phyloP scores from a whole-genome alignment of 1,140 invertebrate species.

The Hyphantria cunea region DNA sequence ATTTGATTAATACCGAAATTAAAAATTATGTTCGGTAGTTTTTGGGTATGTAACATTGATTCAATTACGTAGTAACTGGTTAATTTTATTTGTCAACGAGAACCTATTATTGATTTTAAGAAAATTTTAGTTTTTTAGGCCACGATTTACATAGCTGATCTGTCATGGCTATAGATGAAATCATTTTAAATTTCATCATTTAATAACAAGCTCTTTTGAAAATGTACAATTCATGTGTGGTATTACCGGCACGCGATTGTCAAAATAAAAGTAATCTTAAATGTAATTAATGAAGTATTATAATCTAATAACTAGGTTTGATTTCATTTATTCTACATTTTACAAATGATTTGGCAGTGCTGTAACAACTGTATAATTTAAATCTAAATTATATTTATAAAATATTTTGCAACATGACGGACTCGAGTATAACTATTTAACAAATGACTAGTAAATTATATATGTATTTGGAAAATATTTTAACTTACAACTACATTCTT shows the following conservation, averaged over 20 bases:
- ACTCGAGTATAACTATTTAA: conserved; percentile 24
- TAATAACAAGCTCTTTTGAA: conserved; percentile 2
- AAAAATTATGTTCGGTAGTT: no score
- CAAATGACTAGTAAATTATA: conserved; percentile 28
- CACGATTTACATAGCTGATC: no score
- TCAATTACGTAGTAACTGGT: no score
- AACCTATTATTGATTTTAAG: conserved; percentile 3
- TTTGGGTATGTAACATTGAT: no score
- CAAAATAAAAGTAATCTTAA: conserved; percentile 8
- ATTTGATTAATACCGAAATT: no score
- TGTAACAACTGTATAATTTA: conserved; percentile 56
- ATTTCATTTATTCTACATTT: conserved; percentile 40
- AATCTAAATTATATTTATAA: conserved; percentile 37
- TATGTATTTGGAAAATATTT: conserved; percentile 34
- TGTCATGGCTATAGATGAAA: no score
- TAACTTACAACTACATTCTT: conserved; percentile 16
- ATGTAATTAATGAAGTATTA: no score
- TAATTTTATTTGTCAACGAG: no score
- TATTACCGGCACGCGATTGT: conserved; percentile 8
- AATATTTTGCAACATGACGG: conserved; percentile 38
- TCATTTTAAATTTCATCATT: no score
- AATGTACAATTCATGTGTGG: neutral
- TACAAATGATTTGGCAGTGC: conserved; percentile 72
- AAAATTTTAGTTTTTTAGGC: no score
- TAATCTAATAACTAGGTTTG: conserved; percentile 9